These are phyloP conservation scores for Cydia amplana DNA, from an alignment of 1,140 invertebrate species.

Conservation along the genomic window DNA sequence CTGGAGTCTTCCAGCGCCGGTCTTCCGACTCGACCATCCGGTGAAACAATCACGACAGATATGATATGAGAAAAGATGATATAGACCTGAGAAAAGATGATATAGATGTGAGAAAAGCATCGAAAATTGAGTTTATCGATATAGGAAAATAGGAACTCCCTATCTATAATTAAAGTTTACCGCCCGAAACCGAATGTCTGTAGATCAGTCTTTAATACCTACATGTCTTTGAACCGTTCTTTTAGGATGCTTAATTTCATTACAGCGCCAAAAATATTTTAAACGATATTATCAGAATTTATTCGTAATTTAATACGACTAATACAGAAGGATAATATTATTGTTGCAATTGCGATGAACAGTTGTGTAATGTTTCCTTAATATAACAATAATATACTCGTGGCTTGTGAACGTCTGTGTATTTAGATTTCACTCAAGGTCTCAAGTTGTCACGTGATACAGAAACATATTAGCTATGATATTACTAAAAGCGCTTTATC, in stretches of 20 bases:
- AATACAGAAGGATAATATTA: slow-evolving; percentile 7
- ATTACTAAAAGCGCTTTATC: too few species aligned
- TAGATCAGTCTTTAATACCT: neutral
- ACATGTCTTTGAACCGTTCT: neutral
- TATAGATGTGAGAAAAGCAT: too few species aligned
- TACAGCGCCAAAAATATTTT: neutral
- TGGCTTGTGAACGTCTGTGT: neutral
- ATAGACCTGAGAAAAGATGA: too few species aligned
- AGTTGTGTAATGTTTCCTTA: neutral
- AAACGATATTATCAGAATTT: neutral
- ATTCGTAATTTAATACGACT: slow-evolving; percentile 3
- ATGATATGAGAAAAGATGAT: too few species aligned
- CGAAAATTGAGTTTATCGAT: too few species aligned
- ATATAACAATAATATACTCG: neutral
- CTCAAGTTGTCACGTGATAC: neutral
- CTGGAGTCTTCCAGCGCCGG: too few species aligned
- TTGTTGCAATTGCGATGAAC: neutral
- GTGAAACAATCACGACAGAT: too few species aligned
- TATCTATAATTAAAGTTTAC: too few species aligned
- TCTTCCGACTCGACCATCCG: too few species aligned
- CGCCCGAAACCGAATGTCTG: neutral
- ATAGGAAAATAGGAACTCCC: too few species aligned
- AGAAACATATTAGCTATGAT: neutral
- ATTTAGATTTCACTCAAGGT: slow-evolving; percentile 11
- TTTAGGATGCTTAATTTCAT: neutral